Conservation (phyloP, 2,113 vertebrate species). For the Nothoprocta pentlandii region DNA sequence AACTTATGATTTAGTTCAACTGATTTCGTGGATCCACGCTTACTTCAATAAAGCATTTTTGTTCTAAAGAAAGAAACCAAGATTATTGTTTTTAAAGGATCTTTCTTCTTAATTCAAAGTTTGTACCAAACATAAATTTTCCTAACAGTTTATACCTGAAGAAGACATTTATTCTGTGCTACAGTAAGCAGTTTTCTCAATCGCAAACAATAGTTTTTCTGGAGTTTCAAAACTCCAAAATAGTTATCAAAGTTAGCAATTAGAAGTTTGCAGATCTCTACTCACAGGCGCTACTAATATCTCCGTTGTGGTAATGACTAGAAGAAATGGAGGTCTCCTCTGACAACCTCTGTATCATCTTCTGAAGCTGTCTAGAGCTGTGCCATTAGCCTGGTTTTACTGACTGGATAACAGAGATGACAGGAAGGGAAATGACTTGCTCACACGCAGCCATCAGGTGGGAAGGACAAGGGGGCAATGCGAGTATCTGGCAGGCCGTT, state of each 20-base stretch:
- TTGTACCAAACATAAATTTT: neutral
- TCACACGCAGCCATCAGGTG: neutral
- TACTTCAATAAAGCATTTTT: neutral
- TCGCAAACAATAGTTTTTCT: neutral
- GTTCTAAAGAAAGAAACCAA: neutral
- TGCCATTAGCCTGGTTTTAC: neutral
- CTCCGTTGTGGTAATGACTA: neutral
- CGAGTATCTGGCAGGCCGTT: neutral
- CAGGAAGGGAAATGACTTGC: neutral
- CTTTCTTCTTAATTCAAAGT: neutral
- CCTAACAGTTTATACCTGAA: neutral
- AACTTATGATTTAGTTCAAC: neutral
- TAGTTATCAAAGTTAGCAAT: neutral
- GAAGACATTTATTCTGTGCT: neutral
- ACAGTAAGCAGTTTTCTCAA: neutral
- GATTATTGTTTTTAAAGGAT: neutral
- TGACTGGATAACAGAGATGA: neutral
- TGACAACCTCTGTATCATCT: neutral
- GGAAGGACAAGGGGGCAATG: too few relatives aligned
- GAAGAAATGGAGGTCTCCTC: neutral
- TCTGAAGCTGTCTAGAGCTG: neutral
- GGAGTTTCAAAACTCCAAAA: neutral
- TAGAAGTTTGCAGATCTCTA: neutral
- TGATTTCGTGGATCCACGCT: neutral
- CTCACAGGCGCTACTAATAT: neutral